Conservation (phyloP, 2,113 vertebrate genomes). For the Nibea albiflora region DNA sequence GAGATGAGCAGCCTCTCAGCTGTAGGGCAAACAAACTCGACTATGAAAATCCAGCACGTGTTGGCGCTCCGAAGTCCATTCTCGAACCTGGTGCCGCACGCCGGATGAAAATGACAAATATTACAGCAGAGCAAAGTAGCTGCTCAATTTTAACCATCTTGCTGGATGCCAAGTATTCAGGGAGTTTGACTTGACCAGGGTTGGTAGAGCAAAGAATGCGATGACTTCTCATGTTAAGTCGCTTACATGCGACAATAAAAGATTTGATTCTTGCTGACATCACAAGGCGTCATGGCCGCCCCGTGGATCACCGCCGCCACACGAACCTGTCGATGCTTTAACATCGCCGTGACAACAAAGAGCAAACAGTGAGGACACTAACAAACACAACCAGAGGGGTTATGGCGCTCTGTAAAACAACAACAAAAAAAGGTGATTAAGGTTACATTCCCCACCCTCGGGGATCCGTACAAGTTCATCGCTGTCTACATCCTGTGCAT, state of each 20-base stretch:
- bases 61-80: background rate
- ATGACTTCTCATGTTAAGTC: background rate
- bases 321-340: background rate
- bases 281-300: background rate
- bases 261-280: background rate
- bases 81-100: background rate
- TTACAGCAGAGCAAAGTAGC: constrained; percentile 19
- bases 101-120: constrained; percentile 16
- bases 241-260: background rate
- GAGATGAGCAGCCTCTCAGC: constrained; percentile 37
- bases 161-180: constrained; percentile 24
- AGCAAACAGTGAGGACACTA: constrained; percentile 25
- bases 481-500: constrained; percentile 50
- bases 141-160: constrained; percentile 30
- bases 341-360: constrained; percentile 1
- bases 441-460: constrained; percentile 50
- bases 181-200: constrained; percentile 6
- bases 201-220: background rate
- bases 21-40: constrained; percentile 3
- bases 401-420: background rate
- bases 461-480: constrained; percentile 40
- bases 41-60: background rate
- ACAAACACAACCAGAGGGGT: constrained; percentile 28
- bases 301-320: background rate
- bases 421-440: constrained; percentile 54